A percentile compares a stretch with the other conserved stretches of the same genome.
Evolutionary conservation across 2,797 vertebrate genomes (phyloP).

Genomic region (Aldrovandia affinis): DNA sequence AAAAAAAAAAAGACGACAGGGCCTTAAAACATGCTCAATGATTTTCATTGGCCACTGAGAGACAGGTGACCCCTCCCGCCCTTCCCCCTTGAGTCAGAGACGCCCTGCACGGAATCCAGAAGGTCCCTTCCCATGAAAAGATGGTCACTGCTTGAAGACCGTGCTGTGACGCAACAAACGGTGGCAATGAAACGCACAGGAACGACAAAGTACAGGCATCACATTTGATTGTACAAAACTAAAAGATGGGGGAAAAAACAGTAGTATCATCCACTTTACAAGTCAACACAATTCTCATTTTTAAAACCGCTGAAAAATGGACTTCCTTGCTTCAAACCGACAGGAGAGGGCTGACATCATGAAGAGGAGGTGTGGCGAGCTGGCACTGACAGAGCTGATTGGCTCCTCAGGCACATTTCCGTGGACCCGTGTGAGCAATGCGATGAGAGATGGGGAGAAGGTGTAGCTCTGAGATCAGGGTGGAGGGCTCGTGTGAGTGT

Average conservation of each 20-base stretch:
- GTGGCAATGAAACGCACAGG: slow-evolving; percentile 5
- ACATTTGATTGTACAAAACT: neutral
- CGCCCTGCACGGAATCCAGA: neutral
- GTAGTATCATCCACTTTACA: neutral
- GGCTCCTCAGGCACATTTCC: neutral
- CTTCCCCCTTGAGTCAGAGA: neutral
- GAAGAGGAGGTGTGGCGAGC: neutral
- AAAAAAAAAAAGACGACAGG: neutral
- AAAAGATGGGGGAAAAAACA: neutral
- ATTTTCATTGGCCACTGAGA: neutral
- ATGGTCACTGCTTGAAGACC: neutral
- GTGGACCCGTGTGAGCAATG: neutral
- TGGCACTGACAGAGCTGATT: neutral
- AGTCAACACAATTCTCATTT: neutral
- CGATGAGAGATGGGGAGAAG: slow-evolving; percentile 32
- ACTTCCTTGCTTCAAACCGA: neutral
- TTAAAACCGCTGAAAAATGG: neutral
- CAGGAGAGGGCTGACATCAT: neutral
- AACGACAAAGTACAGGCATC: neutral
- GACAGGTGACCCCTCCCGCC: neutral
- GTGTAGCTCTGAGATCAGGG: slow-evolving; percentile 55
- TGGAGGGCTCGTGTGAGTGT: slow-evolving; percentile 59
- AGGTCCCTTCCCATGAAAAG: neutral
- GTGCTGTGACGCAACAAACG: neutral
- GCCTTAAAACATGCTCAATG: neutral